phyloP scores from a whole-genome alignment of 2,113 vertebrate genomes.

The Anhinga rufa region DNA sequence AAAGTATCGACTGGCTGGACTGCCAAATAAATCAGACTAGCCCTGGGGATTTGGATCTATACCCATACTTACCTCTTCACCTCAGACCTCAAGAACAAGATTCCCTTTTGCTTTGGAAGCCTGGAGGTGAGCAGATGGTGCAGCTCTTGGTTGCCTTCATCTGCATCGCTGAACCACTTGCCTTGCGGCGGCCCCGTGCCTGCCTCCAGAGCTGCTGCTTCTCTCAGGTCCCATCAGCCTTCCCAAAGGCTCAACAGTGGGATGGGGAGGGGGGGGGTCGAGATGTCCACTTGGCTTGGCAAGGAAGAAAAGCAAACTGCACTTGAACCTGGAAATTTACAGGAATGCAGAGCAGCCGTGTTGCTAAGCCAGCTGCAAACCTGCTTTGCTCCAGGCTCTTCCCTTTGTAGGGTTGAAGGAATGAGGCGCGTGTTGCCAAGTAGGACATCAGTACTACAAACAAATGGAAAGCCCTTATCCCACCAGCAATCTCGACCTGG shows the following conservation, averaged over 20 bases:
- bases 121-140: not conserved
- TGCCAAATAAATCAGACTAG: constrained; percentile 22
- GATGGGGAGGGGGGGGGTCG: not conserved
- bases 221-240: not conserved
- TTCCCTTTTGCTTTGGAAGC: constrained; percentile 4
- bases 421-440: constrained; percentile 54
- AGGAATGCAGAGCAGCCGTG: constrained; percentile 61
- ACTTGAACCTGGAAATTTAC: constrained; percentile 72
- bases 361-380: constrained; percentile 59
- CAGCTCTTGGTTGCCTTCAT: not conserved
- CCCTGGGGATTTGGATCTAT: constrained; percentile 4
- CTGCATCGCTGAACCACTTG: not conserved
- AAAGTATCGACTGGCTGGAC: not conserved
- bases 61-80: not conserved
- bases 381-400: constrained; percentile 68
- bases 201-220: not conserved
- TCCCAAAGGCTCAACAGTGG: not conserved
- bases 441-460: constrained; percentile 61
- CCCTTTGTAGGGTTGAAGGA: constrained; percentile 55
- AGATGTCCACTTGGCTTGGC: constrained; percentile 2
- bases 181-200: accelerated
- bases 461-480: constrained; percentile 40
- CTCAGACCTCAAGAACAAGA: constrained; percentile 17
- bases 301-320: constrained; percentile 9
- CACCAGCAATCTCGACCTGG: constrained; percentile 24